phyloP scores from a whole-genome alignment of 2,113 vertebrate species.

The Scortum barcoo region DNA sequence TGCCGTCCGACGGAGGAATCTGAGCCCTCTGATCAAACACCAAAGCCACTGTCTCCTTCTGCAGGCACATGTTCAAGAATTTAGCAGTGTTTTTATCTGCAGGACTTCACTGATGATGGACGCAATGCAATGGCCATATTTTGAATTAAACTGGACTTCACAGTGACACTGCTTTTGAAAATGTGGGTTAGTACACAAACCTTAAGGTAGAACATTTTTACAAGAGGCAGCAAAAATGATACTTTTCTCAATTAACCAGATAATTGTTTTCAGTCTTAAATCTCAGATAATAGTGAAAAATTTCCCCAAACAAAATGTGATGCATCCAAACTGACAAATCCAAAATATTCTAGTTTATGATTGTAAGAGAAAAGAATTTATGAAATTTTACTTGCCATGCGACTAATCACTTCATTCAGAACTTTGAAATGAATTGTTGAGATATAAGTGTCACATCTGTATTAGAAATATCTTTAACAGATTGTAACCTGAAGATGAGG shows the following conservation, averaged over 20 bases:
- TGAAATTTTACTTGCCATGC: too few species aligned
- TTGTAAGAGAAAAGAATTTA: too few species aligned
- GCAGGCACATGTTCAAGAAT: neutral
- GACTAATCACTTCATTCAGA: too few species aligned
- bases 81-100: neutral
- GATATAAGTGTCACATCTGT: neutral
- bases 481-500: neutral
- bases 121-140: neutral
- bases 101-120: neutral
- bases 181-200: neutral
- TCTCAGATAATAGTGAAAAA: neutral
- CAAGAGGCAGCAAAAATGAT: neutral
- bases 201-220: neutral
- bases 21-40: conserved; percentile 27
- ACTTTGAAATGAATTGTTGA: neutral
- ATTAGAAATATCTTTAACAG: neutral
- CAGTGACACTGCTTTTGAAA: neutral
- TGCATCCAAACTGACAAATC: neutral
- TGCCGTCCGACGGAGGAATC: neutral
- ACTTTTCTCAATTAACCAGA: neutral
- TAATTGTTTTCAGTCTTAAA: neutral
- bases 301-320: too few species aligned
- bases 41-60: conserved; percentile 11
- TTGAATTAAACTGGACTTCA: neutral
- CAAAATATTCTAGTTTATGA: neutral